Conservation (phyloP, 2,113 vertebrate species). For the Lontra canadensis region DNA sequence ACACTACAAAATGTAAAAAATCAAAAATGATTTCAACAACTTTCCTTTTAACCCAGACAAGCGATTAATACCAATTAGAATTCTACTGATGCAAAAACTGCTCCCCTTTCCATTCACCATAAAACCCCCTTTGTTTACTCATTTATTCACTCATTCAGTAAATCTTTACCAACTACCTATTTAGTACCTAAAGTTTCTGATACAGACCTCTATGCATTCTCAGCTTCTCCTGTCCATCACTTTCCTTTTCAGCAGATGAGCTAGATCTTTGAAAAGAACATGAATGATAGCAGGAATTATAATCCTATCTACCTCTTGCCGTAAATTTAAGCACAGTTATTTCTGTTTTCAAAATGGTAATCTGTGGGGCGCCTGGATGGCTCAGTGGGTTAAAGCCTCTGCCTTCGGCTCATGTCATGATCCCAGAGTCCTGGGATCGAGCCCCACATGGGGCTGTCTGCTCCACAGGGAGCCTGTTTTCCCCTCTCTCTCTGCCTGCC, state of each 20-base stretch:
- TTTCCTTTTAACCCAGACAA: background rate
- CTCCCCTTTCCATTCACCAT: background rate
- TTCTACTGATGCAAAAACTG: background rate
- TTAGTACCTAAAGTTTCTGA: background rate
- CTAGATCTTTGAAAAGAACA: background rate
- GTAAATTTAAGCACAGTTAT: background rate
- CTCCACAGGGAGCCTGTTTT: too few species aligned
- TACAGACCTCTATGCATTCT: background rate
- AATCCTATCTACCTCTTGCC: background rate
- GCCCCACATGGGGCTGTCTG: too few species aligned
- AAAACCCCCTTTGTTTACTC: background rate
- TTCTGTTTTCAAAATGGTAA: background rate
- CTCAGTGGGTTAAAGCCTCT: too few species aligned
- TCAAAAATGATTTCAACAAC: background rate
- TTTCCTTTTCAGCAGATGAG: background rate
- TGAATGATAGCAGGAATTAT: background rate
- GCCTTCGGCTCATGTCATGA: too few species aligned
- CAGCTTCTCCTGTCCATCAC: background rate
- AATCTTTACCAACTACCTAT: background rate
- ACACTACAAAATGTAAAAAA: background rate
- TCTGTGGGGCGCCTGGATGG: background rate
- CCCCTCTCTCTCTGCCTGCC: too few species aligned
- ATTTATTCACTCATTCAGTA: background rate
- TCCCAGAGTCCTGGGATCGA: too few species aligned
- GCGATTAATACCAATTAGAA: background rate